Conservation (phyloP, 2,888 invertebrate species). For the Archips xylosteana region DNA sequence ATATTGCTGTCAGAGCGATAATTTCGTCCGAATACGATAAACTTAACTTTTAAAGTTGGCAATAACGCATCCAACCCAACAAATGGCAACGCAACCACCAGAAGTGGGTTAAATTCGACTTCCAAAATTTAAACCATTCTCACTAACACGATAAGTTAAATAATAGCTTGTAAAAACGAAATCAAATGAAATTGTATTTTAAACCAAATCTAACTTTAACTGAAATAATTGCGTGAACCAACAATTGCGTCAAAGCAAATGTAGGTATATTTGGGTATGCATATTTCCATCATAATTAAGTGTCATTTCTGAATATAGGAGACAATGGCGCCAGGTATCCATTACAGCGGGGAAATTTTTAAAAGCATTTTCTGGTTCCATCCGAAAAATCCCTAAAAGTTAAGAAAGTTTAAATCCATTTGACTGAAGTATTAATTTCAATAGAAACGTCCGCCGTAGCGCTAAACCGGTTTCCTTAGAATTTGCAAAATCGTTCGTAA, state of each 20-base stretch:
- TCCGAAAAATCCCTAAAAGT: slow-evolving; percentile 22
- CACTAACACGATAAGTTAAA: no score
- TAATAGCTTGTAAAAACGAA: no score
- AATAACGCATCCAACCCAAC: no score
- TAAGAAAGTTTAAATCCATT: slow-evolving; percentile 58
- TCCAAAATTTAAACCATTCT: no score
- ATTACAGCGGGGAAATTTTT: slow-evolving; percentile 8
- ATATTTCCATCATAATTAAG: slow-evolving; percentile 9
- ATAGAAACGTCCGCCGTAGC: slow-evolving; percentile 51
- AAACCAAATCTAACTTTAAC: background rate
- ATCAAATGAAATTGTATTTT: no score
- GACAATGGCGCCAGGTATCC: slow-evolving; percentile 16
- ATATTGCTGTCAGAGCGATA: no score
- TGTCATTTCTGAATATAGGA: slow-evolving; percentile 5
- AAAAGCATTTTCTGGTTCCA: slow-evolving; percentile 31
- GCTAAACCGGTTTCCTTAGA: slow-evolving; percentile 60
- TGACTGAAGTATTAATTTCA: slow-evolving; percentile 66
- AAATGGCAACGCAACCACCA: no score
- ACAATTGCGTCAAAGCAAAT: background rate
- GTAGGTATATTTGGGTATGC: background rate
- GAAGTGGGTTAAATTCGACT: no score
- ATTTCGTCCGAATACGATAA: no score
- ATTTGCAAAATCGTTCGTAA: slow-evolving; percentile 64
- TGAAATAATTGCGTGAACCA: background rate
- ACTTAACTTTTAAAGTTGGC: no score